Base-by-base conservation (phyloP, 2,888 invertebrate species). In the Troglohyphantes excavatus region DNA sequence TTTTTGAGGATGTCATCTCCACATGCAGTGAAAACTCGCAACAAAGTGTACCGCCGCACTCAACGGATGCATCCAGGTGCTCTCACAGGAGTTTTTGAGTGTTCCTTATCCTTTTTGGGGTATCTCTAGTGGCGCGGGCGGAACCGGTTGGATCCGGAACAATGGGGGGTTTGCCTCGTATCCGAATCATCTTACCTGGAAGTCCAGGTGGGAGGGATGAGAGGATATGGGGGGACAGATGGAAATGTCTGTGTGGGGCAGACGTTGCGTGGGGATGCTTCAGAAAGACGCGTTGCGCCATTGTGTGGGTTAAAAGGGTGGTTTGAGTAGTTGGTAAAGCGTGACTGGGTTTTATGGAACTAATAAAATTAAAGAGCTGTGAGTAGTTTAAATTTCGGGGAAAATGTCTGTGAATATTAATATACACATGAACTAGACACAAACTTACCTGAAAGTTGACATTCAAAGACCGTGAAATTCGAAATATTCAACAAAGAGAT, bases 151-250 rank as follows among this genome's bases (percentile, higher is more conserved):
- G 13, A 6, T 33, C 3, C 33, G 9, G 33, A 53, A 53, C 53
- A 53, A 53, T 6, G 9, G 33, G 3, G 33, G 33, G 9, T 9
- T 33, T 33, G 33, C 33, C 33, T 33, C 33, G 9, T 33, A 33
- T 53, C 53, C n/a, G 53, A 33, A 13, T 53, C 53, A 53, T 53
- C 53, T 53, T 53, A 53, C 53, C 53, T n/a, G 53, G 53, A 53
- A 53, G n/a, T n/a, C 53, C 53, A 53, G 53, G 53, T 53, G 53
- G 53, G n/a, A n/a, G 33, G 33, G 33, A n/a, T n/a, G n/a, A n/a
- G n/a, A n/a, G 39, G 39, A 39, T 39, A 39, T 39, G 39, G 39
- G 53, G 13, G 17, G 53, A 13, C 53, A 53, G 53, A 53, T 53
- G 53, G 53, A 53, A 5, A 2, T 39, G n/a, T n/a, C n/a, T n/a